phyloP scores from a whole-genome alignment of 1,140 invertebrate genomes.

The Drosophila orosa region DNA sequence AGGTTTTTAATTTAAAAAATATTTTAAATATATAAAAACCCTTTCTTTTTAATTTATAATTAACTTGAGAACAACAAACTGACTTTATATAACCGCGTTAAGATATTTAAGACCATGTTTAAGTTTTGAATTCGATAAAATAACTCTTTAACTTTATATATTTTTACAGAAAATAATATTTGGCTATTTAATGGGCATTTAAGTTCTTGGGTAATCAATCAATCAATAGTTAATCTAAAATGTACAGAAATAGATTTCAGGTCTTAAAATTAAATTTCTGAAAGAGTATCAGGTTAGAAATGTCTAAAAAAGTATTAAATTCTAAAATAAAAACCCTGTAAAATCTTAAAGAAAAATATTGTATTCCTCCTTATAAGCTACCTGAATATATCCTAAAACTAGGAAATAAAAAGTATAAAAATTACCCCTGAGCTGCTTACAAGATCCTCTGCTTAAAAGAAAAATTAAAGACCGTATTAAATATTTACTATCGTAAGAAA shows the following conservation, averaged over 20 bases:
- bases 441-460: no score
- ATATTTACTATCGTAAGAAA: neutral
- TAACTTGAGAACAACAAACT: no score
- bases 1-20: neutral
- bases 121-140: rapidly evolving
- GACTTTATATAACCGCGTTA: neutral
- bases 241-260: neutral
- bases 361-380: no score
- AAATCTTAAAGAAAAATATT: no score
- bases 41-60: neutral
- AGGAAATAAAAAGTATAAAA: neutral
- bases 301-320: neutral
- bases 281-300: rapidly evolving
- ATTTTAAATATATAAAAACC: neutral
- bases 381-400: neutral
- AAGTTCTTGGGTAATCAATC: no score
- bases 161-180: neutral
- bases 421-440: no score
- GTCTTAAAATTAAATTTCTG: no score
- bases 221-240: no score
- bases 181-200: no score
- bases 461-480: neutral
- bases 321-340: no score
- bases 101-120: neutral
- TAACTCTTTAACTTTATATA: neutral